phyloP scores from a whole-genome alignment of 2,113 vertebrate genomes.

The Campylomormyrus tamandua region DNA sequence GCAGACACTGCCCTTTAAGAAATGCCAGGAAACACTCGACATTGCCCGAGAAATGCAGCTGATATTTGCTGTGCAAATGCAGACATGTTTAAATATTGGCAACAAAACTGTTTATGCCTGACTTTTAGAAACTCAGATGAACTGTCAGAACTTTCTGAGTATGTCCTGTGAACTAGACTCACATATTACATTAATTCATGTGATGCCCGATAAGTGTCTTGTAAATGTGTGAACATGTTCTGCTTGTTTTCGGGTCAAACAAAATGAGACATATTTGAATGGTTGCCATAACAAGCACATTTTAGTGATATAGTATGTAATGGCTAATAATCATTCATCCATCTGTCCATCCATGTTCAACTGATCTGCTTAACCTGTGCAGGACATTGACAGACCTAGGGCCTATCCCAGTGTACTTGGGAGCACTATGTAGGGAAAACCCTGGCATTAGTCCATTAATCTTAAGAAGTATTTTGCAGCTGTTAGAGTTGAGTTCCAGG shows the following conservation, averaged over 20 bases:
- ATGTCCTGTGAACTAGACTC: background rate
- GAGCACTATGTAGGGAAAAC: background rate
- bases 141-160: background rate
- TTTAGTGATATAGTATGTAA: background rate
- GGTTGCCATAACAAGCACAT: background rate
- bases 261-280: background rate
- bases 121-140: background rate
- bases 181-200: background rate
- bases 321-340: background rate
- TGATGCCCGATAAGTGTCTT: background rate
- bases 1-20: background rate
- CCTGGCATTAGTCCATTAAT: background rate
- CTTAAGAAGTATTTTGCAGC: background rate
- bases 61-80: background rate
- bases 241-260: background rate
- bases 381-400: background rate
- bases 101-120: background rate
- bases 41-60: background rate
- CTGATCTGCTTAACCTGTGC: background rate
- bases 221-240: background rate
- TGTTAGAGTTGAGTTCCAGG: background rate
- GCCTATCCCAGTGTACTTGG: background rate
- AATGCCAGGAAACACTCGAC: background rate
- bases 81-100: background rate
- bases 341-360: background rate